These are phyloP conservation scores for Pseudomyrmex gracilis DNA, from an alignment of 1,140 invertebrate species.

Conservation along the genomic window DNA sequence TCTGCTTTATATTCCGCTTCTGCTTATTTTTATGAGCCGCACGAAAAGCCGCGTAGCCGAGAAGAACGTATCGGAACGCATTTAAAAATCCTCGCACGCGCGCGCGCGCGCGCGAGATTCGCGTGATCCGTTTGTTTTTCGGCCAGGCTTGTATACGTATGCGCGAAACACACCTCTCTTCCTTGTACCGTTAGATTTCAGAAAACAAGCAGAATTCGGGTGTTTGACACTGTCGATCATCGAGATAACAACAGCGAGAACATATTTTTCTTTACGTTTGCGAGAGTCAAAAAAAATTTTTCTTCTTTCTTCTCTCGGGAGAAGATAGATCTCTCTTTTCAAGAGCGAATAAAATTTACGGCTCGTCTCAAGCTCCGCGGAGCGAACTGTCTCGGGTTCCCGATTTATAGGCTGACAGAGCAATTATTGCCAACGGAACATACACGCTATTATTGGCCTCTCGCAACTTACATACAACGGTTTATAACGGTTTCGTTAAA, in stretches of 20 bases:
- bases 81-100: constrained; percentile 26
- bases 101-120: neutral
- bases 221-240: no score
- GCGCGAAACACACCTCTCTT: neutral
- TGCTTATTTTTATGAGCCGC: constrained; percentile 59
- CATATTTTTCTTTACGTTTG: no score
- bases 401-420: neutral
- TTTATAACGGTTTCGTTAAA: neutral
- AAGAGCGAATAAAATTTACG: neutral
- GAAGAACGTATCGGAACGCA: constrained; percentile 15
- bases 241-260: no score
- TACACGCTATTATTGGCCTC: constrained; percentile 18
- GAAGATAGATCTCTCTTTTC: neutral
- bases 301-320: neutral
- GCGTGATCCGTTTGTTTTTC: neutral
- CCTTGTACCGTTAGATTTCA: neutral
- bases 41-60: neutral
- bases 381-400: neutral
- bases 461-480: neutral
- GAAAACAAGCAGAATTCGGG: neutral
- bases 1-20: constrained; percentile 49
- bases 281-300: no score
- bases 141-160: no score
- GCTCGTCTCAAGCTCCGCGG: neutral
- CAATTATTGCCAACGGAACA: constrained; percentile 6